phyloP scores from a whole-genome alignment of 2,888 invertebrate species.

The Andrena fulva region DNA sequence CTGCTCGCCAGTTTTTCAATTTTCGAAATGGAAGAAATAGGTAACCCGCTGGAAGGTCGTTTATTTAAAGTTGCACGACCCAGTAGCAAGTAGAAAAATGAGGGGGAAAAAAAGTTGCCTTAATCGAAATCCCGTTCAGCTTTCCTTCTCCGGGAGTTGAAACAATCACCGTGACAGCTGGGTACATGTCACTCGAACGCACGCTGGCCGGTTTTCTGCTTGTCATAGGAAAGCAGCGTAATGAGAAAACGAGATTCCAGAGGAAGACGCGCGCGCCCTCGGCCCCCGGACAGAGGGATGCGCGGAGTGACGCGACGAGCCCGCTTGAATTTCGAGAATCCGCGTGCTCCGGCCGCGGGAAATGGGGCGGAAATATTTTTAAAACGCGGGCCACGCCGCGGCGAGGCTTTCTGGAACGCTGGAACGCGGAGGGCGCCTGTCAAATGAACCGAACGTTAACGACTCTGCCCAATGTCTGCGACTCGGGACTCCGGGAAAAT shows the following conservation, averaged over 20 bases:
- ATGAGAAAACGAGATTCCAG: background rate
- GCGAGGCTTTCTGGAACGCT: background rate
- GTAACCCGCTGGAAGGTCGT: background rate
- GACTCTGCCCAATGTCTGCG: background rate
- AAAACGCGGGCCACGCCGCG: background rate
- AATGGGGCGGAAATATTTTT: slow-evolving; percentile 31
- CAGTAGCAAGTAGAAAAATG: background rate
- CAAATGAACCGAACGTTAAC: background rate
- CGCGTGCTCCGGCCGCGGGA: background rate
- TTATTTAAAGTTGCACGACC: background rate
- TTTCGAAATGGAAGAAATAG: background rate
- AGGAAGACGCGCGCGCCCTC: background rate
- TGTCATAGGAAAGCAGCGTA: slow-evolving; percentile 11
- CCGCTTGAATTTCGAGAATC: slow-evolving; percentile 11
- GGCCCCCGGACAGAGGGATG: background rate
- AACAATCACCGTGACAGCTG: background rate
- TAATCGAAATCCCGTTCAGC: background rate
- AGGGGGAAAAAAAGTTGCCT: background rate
- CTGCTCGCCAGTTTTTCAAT: background rate
- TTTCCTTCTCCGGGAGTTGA: background rate
- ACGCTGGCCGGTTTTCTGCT: background rate
- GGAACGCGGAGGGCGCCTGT: background rate
- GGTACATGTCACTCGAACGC: background rate
- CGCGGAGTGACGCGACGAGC: background rate
- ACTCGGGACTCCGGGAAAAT: background rate